A percentile compares a stretch with the other conserved stretches of the same genome.
Conservation (phyloP, 2,113 vertebrate species). For the Puntigrus tetrazona region DNA sequence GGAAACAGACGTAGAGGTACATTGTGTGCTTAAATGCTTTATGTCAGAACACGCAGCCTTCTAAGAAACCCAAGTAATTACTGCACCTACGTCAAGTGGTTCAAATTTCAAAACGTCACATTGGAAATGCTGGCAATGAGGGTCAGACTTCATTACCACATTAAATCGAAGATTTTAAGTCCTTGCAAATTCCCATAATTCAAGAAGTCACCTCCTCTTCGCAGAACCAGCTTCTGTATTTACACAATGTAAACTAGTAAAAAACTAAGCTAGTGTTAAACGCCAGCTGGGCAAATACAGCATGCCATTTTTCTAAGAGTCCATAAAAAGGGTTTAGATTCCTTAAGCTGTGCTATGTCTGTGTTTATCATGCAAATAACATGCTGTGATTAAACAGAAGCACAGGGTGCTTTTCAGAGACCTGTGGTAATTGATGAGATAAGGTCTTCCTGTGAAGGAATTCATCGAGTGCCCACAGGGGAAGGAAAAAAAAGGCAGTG, state of each 20-base stretch:
- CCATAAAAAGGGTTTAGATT: background rate
- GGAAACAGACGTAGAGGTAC: background rate
- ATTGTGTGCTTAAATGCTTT: background rate
- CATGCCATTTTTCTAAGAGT: background rate
- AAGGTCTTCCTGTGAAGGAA: background rate
- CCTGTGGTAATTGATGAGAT: background rate
- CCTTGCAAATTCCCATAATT: background rate
- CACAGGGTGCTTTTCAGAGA: background rate
- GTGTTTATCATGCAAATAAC: conserved; percentile 26
- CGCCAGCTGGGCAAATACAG: conserved; percentile 5
- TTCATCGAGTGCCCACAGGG: background rate
- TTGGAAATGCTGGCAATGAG: background rate
- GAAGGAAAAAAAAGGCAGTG: background rate
- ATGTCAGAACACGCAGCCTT: background rate
- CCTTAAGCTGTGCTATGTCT: background rate
- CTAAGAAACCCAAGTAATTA: background rate
- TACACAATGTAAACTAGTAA: background rate
- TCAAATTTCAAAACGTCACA: conserved; percentile 5
- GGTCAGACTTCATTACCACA: background rate
- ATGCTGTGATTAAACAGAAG: background rate
- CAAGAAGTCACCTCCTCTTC: background rate
- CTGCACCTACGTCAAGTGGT: background rate
- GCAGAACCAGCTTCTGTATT: background rate
- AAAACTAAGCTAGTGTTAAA: background rate
- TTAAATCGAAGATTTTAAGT: background rate